Conservation (phyloP, 2,888 invertebrate genomes). For the Drosophila parthenogenetica region DNA sequence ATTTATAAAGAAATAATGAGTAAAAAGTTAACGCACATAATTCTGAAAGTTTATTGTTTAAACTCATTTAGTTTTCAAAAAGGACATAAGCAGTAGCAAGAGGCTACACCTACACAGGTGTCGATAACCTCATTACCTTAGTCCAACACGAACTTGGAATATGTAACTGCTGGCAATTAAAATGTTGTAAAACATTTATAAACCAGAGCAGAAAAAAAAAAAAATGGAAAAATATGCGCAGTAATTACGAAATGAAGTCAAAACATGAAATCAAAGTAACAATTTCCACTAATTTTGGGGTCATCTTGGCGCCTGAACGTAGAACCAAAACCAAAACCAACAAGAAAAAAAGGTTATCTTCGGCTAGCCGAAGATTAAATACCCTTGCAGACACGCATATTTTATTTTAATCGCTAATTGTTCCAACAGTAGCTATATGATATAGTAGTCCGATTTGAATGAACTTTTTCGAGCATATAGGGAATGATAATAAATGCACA, state of each 20-base stretch:
- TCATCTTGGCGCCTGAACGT: slow-evolving; percentile 45
- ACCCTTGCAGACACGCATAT: no score
- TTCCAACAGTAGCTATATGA: no score
- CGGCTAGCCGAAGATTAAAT: no score
- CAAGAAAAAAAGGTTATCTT: not conserved
- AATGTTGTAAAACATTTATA: slow-evolving; percentile 18
- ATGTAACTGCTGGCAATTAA: slow-evolving; percentile 23
- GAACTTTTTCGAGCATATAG: no score
- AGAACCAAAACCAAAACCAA: slow-evolving; percentile 1
- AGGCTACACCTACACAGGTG: not conserved
- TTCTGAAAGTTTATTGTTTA: no score
- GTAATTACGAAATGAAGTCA: slow-evolving; percentile 48
- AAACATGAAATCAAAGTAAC: slow-evolving; percentile 42
- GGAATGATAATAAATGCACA: no score
- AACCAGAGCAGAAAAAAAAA: slow-evolving; percentile 3
- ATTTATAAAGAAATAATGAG: no score
- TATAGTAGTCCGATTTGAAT: no score
- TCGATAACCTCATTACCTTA: not conserved
- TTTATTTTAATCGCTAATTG: no score
- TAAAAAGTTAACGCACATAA: no score
- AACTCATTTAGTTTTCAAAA: no score
- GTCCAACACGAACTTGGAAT: not conserved
- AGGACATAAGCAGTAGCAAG: no score
- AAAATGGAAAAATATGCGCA: slow-evolving; percentile 9
- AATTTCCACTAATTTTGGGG: slow-evolving; percentile 34